Conservation (phyloP, 2,888 invertebrate species). For the Andrena trimmerana region DNA sequence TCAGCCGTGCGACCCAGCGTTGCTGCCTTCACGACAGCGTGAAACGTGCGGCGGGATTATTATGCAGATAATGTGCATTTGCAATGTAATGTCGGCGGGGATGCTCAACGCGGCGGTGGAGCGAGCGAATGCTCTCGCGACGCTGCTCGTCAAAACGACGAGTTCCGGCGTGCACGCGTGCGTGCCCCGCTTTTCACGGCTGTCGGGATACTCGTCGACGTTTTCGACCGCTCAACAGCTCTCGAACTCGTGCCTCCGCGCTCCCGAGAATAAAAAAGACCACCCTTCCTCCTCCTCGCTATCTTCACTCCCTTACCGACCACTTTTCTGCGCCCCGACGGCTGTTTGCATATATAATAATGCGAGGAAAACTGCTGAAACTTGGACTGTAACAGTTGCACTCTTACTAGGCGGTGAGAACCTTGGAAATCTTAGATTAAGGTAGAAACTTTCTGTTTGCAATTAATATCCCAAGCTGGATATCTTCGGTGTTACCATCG, state of each 20-base stretch:
- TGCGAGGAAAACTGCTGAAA: slow-evolving; percentile 32
- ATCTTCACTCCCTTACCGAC: slow-evolving; percentile 33
- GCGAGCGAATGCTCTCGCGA: slow-evolving; percentile 50
- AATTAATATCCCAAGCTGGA: too few relatives aligned
- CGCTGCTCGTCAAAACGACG: slow-evolving; percentile 54
- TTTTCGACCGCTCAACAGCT: slow-evolving; percentile 39
- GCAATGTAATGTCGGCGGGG: slow-evolving; percentile 48
- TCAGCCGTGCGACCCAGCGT: slow-evolving; percentile 40
- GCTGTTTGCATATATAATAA: slow-evolving; percentile 22
- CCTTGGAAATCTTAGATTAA: neutral
- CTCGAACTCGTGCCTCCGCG: slow-evolving; percentile 1
- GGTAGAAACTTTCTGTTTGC: too few relatives aligned
- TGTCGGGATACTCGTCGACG: slow-evolving; percentile 29
- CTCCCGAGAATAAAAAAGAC: slow-evolving; percentile 17
- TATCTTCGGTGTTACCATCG: too few relatives aligned
- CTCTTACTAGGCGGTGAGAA: neutral
- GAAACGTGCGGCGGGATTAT: slow-evolving; percentile 63
- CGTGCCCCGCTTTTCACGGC: slow-evolving; percentile 46
- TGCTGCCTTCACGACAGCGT: slow-evolving; percentile 50
- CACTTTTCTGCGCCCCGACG: slow-evolving; percentile 27
- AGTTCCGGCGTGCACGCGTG: slow-evolving; percentile 37
- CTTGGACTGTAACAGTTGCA: slow-evolving; percentile 31
- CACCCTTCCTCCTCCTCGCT: slow-evolving; percentile 3
- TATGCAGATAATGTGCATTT: slow-evolving; percentile 70
- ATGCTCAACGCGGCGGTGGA: slow-evolving; percentile 41